Base-by-base conservation (phyloP, 2,888 invertebrate species). In the Epirrhoe alternata region DNA sequence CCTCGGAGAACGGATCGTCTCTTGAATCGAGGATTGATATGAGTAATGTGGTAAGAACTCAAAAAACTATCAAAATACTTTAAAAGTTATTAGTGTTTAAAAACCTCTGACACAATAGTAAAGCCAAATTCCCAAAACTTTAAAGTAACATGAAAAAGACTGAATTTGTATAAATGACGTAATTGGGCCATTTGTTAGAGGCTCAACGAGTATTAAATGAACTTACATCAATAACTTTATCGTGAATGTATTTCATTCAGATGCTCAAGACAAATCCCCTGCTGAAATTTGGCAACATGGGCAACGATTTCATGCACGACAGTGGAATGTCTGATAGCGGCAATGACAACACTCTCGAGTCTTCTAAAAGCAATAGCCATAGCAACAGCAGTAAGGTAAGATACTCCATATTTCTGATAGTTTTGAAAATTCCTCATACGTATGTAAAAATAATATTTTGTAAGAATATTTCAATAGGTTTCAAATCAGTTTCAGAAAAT, bases 221-320 rank as follows among this genome's bases (percentile, higher is more conserved):
- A n/a, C n/a, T n/a, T 24, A 24, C 24, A 24, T 24, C 24, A 24
- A 24, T 24, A 24, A 24, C 3, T 24, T 24, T 24, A 24, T 2
- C 3, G 24, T 57, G 45, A 49, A 38, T 33, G n/a, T 31, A 66
- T 74, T 60, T 24, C 30, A 89, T 85, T 4, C 78, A 93, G 92
- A 86, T 86, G 79, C 68, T 92, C 68, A 93, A 92, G 80, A 89
- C 89, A 0, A 93, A 93, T 79, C 93, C 93, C 5, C 76, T 93
- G 61, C 68, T 93, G 61, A 86, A 87, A 67, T 75, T 93, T 65
- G 87, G 87, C 47, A 84, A 77, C 56, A 77, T 89, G 77, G 81
- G 82, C 6, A 84, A 79, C 57, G 89, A 92, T 54, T 89, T 85
- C 59, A 74, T 85, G 61, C 80, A 86, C 66, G 90, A 92, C 50